These are phyloP conservation scores for Nemapogon koenigi DNA, from an alignment of 2,888 invertebrate species.

Conservation along the genomic window DNA sequence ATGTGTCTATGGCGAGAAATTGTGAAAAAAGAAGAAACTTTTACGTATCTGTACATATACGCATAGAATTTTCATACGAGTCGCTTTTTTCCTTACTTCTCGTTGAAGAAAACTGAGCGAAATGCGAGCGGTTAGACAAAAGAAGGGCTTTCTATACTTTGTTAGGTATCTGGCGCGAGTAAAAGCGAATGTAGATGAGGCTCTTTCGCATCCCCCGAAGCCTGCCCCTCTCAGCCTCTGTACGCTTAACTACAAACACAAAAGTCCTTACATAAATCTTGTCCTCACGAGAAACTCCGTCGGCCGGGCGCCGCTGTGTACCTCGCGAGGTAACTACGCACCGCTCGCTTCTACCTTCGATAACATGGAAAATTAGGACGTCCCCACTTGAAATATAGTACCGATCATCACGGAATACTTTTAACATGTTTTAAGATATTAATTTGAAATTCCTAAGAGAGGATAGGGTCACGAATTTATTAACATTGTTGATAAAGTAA, in stretches of 20 bases:
- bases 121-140: constrained; percentile 55
- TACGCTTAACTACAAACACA: constrained; percentile 56
- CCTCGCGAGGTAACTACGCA: constrained; percentile 43
- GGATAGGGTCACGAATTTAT: too few species aligned
- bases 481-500: too few species aligned
- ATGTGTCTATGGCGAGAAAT: constrained; percentile 62
- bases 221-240: constrained; percentile 22
- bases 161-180: constrained; percentile 46
- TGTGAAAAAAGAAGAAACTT: constrained; percentile 45
- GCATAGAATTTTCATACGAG: constrained; percentile 50
- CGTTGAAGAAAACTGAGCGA: constrained; percentile 51
- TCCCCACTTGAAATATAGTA: too few species aligned
- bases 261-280: constrained; percentile 65
- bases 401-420: background rate
- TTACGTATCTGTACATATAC: constrained; percentile 29
- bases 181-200: constrained; percentile 58
- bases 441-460: too few species aligned
- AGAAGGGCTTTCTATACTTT: constrained; percentile 41
- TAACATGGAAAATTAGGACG: constrained; percentile 50
- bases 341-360: constrained; percentile 38
- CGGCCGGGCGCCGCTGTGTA: constrained; percentile 33
- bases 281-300: constrained; percentile 41
- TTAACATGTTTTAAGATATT: too few species aligned
- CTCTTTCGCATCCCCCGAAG: constrained; percentile 21
- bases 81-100: constrained; percentile 40